Conservation (phyloP, 2,113 vertebrate species). For the Pelodiscus sinensis region DNA sequence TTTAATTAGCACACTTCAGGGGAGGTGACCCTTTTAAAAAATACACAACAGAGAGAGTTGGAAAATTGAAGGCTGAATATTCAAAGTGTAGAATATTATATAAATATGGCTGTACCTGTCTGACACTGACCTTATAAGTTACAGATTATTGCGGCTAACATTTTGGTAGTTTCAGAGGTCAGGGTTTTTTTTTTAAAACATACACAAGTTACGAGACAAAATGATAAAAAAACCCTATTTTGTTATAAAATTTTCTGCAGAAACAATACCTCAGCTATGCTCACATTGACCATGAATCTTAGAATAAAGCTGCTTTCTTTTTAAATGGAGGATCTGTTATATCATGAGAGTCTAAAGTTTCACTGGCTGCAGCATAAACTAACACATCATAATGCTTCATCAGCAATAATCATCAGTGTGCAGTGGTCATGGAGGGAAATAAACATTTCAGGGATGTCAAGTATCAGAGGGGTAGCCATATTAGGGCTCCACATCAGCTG, state of each 20-base stretch:
- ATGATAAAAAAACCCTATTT: neutral
- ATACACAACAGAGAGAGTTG: neutral
- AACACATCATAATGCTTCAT: conserved; percentile 33
- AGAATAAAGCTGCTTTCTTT: conserved; percentile 56
- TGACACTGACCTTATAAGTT: neutral
- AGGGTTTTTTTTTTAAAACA: neutral
- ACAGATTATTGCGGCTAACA: neutral
- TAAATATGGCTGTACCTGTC: neutral
- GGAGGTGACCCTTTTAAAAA: conserved; percentile 40
- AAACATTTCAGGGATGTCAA: neutral
- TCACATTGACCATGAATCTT: conserved; percentile 24
- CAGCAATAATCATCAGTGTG: neutral
- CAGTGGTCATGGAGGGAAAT: neutral
- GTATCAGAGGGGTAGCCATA: too few relatives aligned
- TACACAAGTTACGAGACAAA: neutral
- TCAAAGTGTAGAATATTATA: conserved; percentile 43
- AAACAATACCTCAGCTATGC: conserved; percentile 4
- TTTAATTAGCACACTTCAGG: conserved; percentile 38
- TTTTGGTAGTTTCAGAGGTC: neutral
- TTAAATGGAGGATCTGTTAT: conserved; percentile 61
- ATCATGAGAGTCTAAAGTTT: conserved; percentile 10
- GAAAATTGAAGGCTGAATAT: conserved; percentile 17
- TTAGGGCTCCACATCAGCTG: too few relatives aligned
- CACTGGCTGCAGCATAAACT: conserved; percentile 37
- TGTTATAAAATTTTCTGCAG: neutral